Base-by-base conservation (phyloP, 2,888 invertebrate species). In the Trichopria drosophilae region DNA sequence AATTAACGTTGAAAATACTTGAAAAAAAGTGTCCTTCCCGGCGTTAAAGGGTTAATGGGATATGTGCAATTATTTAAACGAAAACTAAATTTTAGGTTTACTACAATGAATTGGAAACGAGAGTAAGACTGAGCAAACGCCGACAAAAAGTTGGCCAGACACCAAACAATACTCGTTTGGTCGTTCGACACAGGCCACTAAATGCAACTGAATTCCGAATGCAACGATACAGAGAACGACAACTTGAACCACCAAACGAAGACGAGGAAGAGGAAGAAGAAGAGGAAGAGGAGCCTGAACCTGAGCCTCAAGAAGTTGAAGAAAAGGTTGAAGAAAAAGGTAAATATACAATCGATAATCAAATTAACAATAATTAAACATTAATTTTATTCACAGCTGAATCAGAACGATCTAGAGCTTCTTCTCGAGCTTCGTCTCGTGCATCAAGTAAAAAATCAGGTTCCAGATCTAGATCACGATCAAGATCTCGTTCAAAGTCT, bases 41-140 rank as follows among this genome's bases (percentile, higher is more conserved):
- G n/a, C n/a, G n/a, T n/a, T n/a, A n/a, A n/a, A n/a, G n/a, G n/a
- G n/a, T n/a, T n/a, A n/a, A n/a, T n/a, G n/a, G n/a, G n/a, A n/a
- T n/a, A n/a, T n/a, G n/a, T n/a, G n/a, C n/a, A n/a, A 32, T 23
- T 43, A 24, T 28, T 29, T 29, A 28, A 35, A 22, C 29, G 4
- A 51, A 52, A 26, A 22, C 26, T 4, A 32, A 15, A 13, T 24
- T 22, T 15, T 44, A 72, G 71, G 71, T 95, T 4, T 97, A 88
- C 76, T 98, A 95, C 76, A 93, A 96, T 76, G 96, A 96, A 76
- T 70, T 97, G 61, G 96, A 97, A 77, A 96, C 96, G 0, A 87
- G 96, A 46, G 97, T 97, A 51, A 86, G 96, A 4, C 79, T 97
- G 51, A 96, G 92, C 61, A 97, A 97, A 76, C 83, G 97, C 10